phyloP scores from a whole-genome alignment of 1,140 invertebrate species.

The Atopsyche davidsoni region DNA sequence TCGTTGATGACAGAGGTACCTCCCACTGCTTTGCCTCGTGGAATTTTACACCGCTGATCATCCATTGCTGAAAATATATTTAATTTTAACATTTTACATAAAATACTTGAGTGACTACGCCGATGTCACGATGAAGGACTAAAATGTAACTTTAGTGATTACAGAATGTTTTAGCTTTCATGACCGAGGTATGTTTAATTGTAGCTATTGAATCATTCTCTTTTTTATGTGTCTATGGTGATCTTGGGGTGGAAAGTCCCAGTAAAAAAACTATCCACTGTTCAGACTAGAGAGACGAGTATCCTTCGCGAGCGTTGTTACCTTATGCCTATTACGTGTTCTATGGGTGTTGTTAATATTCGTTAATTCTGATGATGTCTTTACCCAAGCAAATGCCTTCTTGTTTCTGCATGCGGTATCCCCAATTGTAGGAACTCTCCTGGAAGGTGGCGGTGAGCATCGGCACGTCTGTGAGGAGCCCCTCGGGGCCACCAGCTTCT shows the following conservation, averaged over 20 bases:
- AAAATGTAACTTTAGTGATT: too few species aligned
- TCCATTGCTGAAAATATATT: background rate
- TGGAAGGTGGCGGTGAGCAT: slow-evolving; percentile 44
- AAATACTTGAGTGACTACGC: too few species aligned
- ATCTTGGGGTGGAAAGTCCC: too few species aligned
- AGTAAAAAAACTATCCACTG: too few species aligned
- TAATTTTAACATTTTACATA: background rate
- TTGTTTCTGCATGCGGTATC: slow-evolving; percentile 56
- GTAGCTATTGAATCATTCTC: too few species aligned
- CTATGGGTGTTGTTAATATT: slow-evolving; percentile 52
- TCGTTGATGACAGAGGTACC: slow-evolving; percentile 50
- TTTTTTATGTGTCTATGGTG: too few species aligned
- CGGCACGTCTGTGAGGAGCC: slow-evolving; percentile 56
- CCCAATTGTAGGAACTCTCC: slow-evolving; percentile 54
- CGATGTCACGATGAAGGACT: too few species aligned
- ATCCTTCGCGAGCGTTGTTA: too few species aligned
- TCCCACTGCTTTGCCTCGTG: slow-evolving; percentile 48
- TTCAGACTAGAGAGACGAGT: too few species aligned
- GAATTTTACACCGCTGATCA: slow-evolving; percentile 14
- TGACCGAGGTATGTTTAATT: too few species aligned
- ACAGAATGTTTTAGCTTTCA: too few species aligned
- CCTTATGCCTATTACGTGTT: too few species aligned
- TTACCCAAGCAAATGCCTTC: slow-evolving; percentile 46
- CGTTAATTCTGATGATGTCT: slow-evolving; percentile 37
- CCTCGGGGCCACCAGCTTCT: slow-evolving; percentile 69